These are phyloP conservation scores for Chionoecetes opilio DNA, from an alignment of 1,140 invertebrate species.

Conservation along the genomic window DNA sequence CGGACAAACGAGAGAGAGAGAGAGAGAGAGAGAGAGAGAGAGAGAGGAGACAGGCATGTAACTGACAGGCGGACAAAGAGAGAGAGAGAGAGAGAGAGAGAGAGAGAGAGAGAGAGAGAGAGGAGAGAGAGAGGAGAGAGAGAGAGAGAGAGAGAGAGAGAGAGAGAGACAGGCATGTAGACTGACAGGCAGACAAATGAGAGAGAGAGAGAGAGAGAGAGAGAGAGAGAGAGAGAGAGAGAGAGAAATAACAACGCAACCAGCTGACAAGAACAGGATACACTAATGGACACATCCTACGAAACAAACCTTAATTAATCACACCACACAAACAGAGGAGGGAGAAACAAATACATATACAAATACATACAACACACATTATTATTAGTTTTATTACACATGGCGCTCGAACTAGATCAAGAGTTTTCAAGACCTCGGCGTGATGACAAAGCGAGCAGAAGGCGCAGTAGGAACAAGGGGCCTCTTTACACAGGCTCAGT, in stretches of 20 bases:
- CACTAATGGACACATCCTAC: not conserved
- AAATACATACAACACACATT: too few relatives aligned
- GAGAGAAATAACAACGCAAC: conserved; percentile 42
- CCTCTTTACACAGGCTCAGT: not conserved
- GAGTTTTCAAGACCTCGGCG: too few relatives aligned
- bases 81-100: conserved; percentile 63
- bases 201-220: conserved; percentile 34
- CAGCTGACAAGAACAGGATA: not conserved
- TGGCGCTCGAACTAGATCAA: too few relatives aligned
- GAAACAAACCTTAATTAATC: conserved; percentile 21
- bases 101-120: too few relatives aligned
- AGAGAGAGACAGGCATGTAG: conserved; percentile 36
- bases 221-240: conserved; percentile 61
- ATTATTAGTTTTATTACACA: too few relatives aligned
- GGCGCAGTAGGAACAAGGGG: not conserved
- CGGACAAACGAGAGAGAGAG: not conserved
- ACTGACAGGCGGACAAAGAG: too few relatives aligned
- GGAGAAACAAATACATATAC: not conserved
- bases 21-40: not conserved
- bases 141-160: conserved; percentile 60
- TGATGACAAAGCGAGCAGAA: not conserved
- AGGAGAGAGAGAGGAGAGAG: not conserved
- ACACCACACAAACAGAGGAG: not conserved
- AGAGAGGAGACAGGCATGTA: not conserved
- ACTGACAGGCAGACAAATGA: conserved; percentile 15